Evolutionary conservation across 2,797 vertebrate genomes (phyloP).

Genomic region (Ambastaia sidthimunki): DNA sequence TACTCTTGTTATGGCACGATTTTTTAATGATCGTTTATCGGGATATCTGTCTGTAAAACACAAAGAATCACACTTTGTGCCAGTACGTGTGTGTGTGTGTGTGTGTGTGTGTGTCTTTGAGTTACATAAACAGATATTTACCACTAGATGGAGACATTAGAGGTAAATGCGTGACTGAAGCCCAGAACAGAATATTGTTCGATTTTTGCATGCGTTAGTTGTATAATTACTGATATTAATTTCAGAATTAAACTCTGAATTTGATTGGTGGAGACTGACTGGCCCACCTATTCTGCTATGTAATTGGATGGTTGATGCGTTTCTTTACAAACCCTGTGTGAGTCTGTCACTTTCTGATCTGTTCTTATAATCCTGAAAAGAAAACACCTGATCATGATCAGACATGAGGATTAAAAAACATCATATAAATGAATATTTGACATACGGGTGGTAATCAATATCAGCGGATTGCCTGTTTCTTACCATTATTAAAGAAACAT

Average conservation of each 20-base stretch:
- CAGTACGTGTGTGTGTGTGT: too few species aligned
- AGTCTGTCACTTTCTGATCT: slow-evolving; percentile 25
- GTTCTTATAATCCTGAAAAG: slow-evolving; percentile 34
- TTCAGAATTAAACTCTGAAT: background rate
- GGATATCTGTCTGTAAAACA: slow-evolving; percentile 34
- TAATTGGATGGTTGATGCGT: slow-evolving; percentile 28
- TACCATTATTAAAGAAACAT: slow-evolving; percentile 77
- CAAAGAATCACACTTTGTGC: slow-evolving; percentile 1
- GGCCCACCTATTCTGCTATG: background rate
- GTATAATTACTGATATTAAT: too few species aligned
- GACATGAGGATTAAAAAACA: background rate
- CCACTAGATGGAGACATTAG: slow-evolving; percentile 31
- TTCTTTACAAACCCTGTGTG: slow-evolving; percentile 33
- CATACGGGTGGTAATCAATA: background rate
- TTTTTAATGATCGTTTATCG: background rate
- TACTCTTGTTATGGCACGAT: background rate
- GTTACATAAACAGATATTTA: background rate
- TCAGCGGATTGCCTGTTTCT: slow-evolving; percentile 48
- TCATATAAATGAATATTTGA: too few species aligned
- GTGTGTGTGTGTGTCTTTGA: background rate
- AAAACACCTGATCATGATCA: background rate
- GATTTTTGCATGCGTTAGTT: too few species aligned
- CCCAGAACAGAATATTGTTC: background rate
- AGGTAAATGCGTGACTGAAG: background rate
- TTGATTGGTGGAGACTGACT: background rate